A percentile compares a stretch with the other conserved stretches of the same genome.
Conservation (phyloP, 2,113 vertebrate species). For the Ciconia boyciana region DNA sequence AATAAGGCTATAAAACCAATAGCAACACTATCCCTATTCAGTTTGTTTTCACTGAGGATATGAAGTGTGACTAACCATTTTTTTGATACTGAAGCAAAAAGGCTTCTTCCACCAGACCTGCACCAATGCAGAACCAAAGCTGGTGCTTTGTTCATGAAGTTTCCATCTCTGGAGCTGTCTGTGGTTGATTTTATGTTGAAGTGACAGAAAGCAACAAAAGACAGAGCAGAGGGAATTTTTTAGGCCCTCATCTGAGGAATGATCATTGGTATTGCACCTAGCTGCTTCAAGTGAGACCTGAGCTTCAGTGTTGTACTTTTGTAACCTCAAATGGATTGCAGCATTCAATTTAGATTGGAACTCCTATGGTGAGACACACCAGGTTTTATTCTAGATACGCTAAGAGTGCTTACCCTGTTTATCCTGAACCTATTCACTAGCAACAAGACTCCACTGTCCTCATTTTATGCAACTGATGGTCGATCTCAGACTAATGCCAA, state of each 20-base stretch:
- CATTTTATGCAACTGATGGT: not conserved
- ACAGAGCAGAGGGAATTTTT: not conserved
- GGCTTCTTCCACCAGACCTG: not conserved
- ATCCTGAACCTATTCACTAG: not conserved
- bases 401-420: not conserved
- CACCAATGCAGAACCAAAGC: not conserved
- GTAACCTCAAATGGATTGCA: not conserved
- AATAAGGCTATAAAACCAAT: not conserved
- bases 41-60: not conserved
- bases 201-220: slow-evolving; percentile 8
- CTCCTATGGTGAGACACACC: not conserved
- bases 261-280: not conserved
- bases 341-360: not conserved
- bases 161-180: not conserved
- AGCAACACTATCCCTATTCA: not conserved
- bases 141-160: not conserved
- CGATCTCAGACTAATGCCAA: not conserved
- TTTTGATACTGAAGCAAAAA: not conserved
- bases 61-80: not conserved
- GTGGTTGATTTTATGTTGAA: not conserved
- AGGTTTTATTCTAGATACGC: not conserved
- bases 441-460: not conserved
- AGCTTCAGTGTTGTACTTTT: not conserved
- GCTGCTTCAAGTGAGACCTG: not conserved
- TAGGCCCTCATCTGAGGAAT: not conserved